Evolutionary conservation across 2,113 vertebrate species (phyloP).

Genomic region (Neotragus moschatus): DNA sequence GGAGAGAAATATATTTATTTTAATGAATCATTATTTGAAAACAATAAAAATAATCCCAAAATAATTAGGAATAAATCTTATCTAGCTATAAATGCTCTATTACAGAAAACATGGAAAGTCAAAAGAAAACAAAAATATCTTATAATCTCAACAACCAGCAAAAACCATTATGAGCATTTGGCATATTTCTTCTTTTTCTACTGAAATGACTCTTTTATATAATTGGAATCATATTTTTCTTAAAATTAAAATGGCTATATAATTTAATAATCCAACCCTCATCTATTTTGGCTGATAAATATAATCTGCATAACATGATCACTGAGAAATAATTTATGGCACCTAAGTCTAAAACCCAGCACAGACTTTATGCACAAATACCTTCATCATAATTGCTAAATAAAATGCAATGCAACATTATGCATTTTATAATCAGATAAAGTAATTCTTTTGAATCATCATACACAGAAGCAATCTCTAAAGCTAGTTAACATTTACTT

Average conservation of each 20-base stretch:
- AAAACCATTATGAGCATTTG: neutral
- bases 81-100: neutral
- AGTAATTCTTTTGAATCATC: neutral
- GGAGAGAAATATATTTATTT: neutral
- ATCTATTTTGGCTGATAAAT: neutral
- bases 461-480: neutral
- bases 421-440: neutral
- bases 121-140: conserved; percentile 1
- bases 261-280: neutral
- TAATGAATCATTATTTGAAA: neutral
- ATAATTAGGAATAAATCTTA: neutral
- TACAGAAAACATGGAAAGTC: neutral
- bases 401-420: neutral
- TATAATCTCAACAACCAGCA: neutral
- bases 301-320: neutral
- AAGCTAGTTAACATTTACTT: neutral
- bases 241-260: neutral
- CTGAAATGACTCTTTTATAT: neutral
- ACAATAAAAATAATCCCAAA: neutral
- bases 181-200: neutral
- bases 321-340: neutral
- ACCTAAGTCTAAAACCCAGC: neutral
- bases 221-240: neutral
- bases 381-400: neutral
- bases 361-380: neutral